A percentile compares a stretch with the other conserved stretches of the same genome.
phyloP scores from a whole-genome alignment of 92 coral and sea anemone genomes.

The Metridium senile region DNA sequence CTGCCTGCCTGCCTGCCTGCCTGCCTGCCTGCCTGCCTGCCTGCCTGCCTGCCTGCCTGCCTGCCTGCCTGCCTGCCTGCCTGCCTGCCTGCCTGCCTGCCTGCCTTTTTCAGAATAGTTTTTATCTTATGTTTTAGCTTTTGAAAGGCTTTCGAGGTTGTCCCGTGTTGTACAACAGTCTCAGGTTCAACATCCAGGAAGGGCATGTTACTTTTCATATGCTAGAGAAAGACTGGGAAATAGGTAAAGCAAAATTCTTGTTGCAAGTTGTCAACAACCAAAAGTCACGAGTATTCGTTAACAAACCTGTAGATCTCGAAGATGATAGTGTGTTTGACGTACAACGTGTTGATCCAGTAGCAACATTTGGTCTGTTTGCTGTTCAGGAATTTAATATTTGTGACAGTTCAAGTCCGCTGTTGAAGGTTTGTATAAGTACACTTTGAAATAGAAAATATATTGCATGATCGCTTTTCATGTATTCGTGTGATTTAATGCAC shows the following conservation, averaged over 20 bases:
- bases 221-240: constrained; percentile 46
- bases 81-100: too few species aligned
- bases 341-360: constrained; percentile 29
- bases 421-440: too few species aligned
- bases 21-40: too few species aligned
- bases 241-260: constrained; percentile 11
- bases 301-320: constrained; percentile 17
- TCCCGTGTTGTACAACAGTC: constrained; percentile 45
- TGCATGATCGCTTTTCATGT: too few species aligned
- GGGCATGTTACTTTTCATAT: constrained; percentile 41
- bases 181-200: constrained; percentile 37
- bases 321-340: constrained; percentile 2
- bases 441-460: too few species aligned
- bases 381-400: constrained; percentile 31
- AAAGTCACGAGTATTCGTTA: not conserved
- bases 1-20: too few species aligned
- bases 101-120: not conserved
- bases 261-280: constrained; percentile 10
- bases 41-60: too few species aligned
- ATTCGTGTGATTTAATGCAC: too few species aligned
- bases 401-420: too few species aligned
- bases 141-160: not conserved
- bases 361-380: constrained; percentile 37
- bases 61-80: too few species aligned
- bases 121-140: too few species aligned